Evolutionary conservation across 1,140 invertebrate genomes (phyloP), one percentile per base, ranked within the genome.

Genomic region (Micrasema minimum): DNA sequence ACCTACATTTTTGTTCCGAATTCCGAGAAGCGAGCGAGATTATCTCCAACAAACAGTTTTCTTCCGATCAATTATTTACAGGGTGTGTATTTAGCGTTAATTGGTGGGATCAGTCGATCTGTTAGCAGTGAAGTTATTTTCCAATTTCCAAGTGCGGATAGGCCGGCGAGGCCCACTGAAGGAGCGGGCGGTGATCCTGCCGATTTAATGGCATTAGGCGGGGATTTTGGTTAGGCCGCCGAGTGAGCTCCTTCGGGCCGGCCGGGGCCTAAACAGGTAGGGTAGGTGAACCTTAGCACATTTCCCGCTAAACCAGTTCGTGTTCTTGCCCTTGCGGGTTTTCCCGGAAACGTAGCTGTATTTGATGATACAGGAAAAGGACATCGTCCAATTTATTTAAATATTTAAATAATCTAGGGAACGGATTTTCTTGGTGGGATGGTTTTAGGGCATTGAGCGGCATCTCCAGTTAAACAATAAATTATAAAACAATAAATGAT

Each of bases 151-250:
- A 14, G 9, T 62, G n/a, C 45, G 59, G 20, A 6, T 16, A 10
- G 22, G 59, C 59, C 45, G 22, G 22, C 22, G 59, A 20, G 41
- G 26, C 43, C 43, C 20, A 31, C 45, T 22, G 35, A 16, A 37
- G 41, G 14, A 14, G 12, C n/a, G 9, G 41, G 65, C 57, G 65
- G 31, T 43, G 69, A 71, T 70, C 72, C 38, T 16, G 12, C 67
- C 68, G 53, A 26, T 74, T 70, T 74, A 67, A 68, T 45, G 46
- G 53, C 62, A 74, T 70, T 74, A 70, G 46, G 43, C 18, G 20
- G 53, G 55, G 72, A 46, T 65, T 38, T 74, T 18, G 43, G 43
- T 51, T 31, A 22, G 66, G 23, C 41, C 62, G 51, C 45, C 1
- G n/a, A 18, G 23, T 11, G 12, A 31, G 23, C 7, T 9, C 18